Percentiles rank a stretch among this genome's conserved stretches.
Evolutionary conservation across 2,888 invertebrate species (phyloP).

Genomic region (Calameuta pallipes): DNA sequence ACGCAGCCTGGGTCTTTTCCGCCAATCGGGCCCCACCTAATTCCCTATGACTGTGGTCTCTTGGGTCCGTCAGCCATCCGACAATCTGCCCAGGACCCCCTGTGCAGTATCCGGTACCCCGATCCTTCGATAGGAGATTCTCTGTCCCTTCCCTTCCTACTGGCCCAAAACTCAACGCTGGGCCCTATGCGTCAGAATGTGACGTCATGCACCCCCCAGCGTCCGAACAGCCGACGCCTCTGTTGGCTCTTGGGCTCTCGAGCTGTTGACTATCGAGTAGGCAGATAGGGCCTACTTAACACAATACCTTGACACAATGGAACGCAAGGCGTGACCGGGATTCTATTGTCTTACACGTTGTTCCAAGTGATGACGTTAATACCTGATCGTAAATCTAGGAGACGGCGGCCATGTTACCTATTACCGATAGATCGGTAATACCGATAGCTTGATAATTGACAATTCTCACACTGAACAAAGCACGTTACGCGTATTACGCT

Average conservation of each 20-base stretch:
- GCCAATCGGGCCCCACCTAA: neutral
- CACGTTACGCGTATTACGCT: neutral
- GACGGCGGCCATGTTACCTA: neutral
- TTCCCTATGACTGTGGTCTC: neutral
- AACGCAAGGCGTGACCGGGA: slow-evolving; percentile 5
- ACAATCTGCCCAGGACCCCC: too few relatives aligned
- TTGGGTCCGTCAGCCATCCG: neutral
- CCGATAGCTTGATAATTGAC: neutral
- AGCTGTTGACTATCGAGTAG: neutral
- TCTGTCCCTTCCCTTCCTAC: neutral
- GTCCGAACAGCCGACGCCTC: neutral
- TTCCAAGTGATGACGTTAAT: neutral
- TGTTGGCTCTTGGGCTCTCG: too few relatives aligned
- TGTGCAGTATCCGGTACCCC: neutral
- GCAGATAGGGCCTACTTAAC: slow-evolving; percentile 2
- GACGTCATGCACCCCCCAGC: neutral
- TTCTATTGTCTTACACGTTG: slow-evolving; percentile 1
- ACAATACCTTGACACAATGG: slow-evolving; percentile 5
- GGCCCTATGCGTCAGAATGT: neutral
- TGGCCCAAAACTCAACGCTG: neutral
- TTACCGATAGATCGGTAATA: neutral
- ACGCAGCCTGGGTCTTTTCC: neutral
- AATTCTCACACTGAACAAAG: neutral
- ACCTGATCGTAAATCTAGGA: neutral
- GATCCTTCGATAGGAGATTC: neutral